Evolutionary conservation across 2,888 invertebrate genomes (phyloP), one percentile per base, ranked within the genome.

Genomic region (Meandrusa payeni): DNA sequence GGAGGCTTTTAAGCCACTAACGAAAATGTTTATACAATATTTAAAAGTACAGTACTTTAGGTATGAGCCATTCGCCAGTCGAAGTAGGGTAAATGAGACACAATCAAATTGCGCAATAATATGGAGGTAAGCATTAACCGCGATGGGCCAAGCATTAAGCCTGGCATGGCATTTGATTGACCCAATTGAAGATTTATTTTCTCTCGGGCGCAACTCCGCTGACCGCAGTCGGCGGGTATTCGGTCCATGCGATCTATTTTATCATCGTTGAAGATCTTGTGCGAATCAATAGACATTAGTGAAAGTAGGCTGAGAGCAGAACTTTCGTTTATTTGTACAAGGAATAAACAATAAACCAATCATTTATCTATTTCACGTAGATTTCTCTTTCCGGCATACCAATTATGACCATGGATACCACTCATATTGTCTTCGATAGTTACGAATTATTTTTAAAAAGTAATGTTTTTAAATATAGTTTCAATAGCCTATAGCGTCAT

Each of bases 181-280:
- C 86, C 86, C 67, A 85, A 85, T 83, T 85, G 80, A 72, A 74
- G 75, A 81, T 83, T 79, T 85, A 85, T 85, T 85, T 85, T 83
- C 80, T 78, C 74, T 76, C 71, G 58, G 62, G 59, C 68, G 59
- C 60, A 66, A 66, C 64, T 66, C 68, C 65, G 61, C 69, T 78
- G 82, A 76, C 75, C 76, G 78, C 66, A 61, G 61, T 61, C 58
- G 59, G 64, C 66, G 65, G 64, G 65, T 61, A 69, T 71, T 76
- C 78, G 76, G 78, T 76, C 77, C 71, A 71, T 69, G 73, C 75
- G 78, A 83, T 83, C 80, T 79, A 81, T 81, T 80, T 83, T 82
- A 86, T 86, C 86, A 69, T 55, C 64, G 61, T 70, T 74, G 68
- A 76, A 75, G 69, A 86, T 83, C 80, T 81, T 69, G 69, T 74